Evolutionary conservation across 2,888 invertebrate species (phyloP).

Genomic region (Scaptomyza reducta): DNA sequence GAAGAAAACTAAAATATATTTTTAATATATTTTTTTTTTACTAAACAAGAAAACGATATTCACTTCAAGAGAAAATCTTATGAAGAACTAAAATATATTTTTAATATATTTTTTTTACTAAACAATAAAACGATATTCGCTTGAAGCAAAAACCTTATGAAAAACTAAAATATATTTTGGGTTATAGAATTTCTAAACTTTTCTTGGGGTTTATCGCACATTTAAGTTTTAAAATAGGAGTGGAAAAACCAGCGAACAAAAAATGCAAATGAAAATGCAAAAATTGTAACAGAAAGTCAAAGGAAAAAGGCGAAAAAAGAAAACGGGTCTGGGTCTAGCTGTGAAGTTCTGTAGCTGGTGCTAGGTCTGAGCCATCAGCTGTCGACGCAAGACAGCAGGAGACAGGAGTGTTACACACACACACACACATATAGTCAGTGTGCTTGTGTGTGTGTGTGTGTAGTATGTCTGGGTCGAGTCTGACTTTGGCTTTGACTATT

Average conservation of each 20-base stretch:
- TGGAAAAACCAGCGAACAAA: conserved; percentile 48
- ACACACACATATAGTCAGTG: conserved; percentile 16
- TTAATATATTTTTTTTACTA: too few relatives aligned
- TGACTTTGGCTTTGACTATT: conserved; percentile 32
- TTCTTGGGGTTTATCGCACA: too few relatives aligned
- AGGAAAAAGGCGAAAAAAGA: conserved; percentile 64
- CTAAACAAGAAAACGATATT: too few relatives aligned
- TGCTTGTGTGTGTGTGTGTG: conserved; percentile 3
- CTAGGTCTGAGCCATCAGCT: conserved; percentile 35
- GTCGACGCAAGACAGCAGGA: conserved; percentile 45
- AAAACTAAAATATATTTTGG: too few relatives aligned
- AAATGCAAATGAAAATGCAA: conserved; percentile 64
- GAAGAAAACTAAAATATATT: too few relatives aligned
- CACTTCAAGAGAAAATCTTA: too few relatives aligned
- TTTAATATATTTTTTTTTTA: too few relatives aligned
- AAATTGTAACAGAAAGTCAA: conserved; percentile 59
- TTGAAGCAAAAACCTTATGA: background rate
- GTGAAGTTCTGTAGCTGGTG: conserved; percentile 7
- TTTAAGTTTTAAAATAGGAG: conserved; percentile 19
- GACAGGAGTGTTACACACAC: conserved; percentile 23
- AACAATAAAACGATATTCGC: conserved; percentile 27
- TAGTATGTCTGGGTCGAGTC: conserved; percentile 62
- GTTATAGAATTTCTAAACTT: too few relatives aligned
- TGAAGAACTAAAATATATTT: too few relatives aligned
- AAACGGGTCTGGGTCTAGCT: conserved; percentile 50